Conservation (phyloP, 2,797 vertebrate species). For the Triplophysa yarkandensis region DNA sequence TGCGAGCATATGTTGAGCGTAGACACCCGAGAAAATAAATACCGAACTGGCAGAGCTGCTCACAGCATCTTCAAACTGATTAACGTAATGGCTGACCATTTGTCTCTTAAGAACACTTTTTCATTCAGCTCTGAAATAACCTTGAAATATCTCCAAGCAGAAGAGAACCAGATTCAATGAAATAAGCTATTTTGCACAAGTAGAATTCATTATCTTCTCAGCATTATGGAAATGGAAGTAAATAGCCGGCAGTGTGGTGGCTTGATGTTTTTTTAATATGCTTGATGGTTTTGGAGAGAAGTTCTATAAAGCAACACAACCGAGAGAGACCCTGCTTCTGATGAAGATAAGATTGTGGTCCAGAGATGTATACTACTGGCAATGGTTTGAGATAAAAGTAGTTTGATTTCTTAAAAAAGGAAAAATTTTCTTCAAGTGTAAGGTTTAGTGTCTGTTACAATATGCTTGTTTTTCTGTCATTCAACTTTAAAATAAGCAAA, state of each 20-base stretch:
- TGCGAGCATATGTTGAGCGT: conserved; percentile 50
- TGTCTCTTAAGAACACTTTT: conserved; percentile 30
- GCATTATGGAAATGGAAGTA: conserved; percentile 35
- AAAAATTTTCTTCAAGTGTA: too few relatives aligned
- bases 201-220: conserved; percentile 11
- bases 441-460: too few relatives aligned
- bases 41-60: conserved; percentile 35
- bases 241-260: conserved; percentile 13
- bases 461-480: too few relatives aligned
- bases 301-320: neutral
- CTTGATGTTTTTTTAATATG: conserved; percentile 20
- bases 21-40: conserved; percentile 50
- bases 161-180: conserved; percentile 3
- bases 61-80: conserved; percentile 42
- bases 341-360: neutral
- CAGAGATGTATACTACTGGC: neutral
- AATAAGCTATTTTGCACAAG: conserved; percentile 13
- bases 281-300: conserved; percentile 8
- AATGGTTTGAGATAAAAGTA: too few relatives aligned
- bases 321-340: neutral
- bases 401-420: neutral
- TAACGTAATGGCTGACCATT: conserved; percentile 39
- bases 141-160: conserved; percentile 39
- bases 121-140: conserved; percentile 34
- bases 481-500: too few relatives aligned